Percentiles rank a stretch among this genome's conserved stretches.
phyloP scores from a whole-genome alignment of 2,113 vertebrate species.

The Mus musculus region DNA sequence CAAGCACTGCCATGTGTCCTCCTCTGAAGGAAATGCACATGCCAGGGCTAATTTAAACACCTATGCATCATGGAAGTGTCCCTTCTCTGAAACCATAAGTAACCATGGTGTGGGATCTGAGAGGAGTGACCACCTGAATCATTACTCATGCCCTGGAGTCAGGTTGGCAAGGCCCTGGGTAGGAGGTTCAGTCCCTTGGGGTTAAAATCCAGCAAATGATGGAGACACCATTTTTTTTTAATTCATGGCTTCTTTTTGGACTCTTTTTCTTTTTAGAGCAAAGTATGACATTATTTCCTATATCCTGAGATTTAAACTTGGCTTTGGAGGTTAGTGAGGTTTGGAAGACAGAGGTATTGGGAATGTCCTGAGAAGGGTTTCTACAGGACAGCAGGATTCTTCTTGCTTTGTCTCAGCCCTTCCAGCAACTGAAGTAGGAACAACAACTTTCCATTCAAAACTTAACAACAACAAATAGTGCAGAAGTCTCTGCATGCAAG shows the following conservation, averaged over 20 bases:
- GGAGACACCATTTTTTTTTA: background rate
- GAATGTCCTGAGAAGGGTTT: background rate
- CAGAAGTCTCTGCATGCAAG: too few species aligned
- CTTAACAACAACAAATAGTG: background rate
- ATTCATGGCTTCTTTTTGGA: background rate
- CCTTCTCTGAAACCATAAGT: background rate
- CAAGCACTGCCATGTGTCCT: background rate
- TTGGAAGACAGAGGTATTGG: background rate
- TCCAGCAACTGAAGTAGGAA: background rate
- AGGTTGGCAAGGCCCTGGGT: background rate
- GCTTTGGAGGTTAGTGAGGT: background rate
- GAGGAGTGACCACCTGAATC: background rate
- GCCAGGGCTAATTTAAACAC: background rate
- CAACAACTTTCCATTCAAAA: background rate
- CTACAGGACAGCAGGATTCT: background rate
- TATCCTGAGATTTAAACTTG: background rate
- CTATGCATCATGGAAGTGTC: background rate
- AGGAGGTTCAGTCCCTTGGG: background rate
- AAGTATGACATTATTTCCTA: background rate
- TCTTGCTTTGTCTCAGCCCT: background rate
- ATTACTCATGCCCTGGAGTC: background rate
- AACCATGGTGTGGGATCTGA: too few species aligned
- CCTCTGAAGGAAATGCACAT: background rate
- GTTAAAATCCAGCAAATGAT: background rate
- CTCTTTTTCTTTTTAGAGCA: background rate